Evolutionary conservation across 1,140 invertebrate genomes (phyloP).

Genomic region (Leptonema lineaticorne): DNA sequence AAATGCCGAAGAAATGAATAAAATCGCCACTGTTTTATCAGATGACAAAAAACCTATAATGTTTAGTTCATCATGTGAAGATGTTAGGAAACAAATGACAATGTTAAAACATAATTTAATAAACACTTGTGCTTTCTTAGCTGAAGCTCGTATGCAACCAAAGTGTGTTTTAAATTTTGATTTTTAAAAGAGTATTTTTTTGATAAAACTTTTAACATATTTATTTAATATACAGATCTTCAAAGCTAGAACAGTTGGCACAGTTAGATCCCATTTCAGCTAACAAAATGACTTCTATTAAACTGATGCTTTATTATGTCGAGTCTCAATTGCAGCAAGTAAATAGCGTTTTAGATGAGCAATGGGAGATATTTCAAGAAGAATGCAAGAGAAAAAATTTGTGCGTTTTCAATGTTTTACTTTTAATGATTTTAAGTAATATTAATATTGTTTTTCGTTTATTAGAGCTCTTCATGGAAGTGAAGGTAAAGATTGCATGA

Average conservation of each 20-base stretch:
- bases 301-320: conserved; percentile 61
- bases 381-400: conserved; percentile 51
- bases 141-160: conserved; percentile 63
- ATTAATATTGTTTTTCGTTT: conserved; percentile 8
- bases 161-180: conserved; percentile 46
- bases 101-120: conserved; percentile 61
- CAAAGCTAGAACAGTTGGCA: conserved; percentile 53
- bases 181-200: too few relatives aligned
- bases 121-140: conserved; percentile 63
- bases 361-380: conserved; percentile 61
- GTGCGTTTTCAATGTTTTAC: conserved; percentile 39
- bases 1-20: conserved; percentile 55
- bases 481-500: conserved; percentile 47
- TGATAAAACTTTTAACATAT: too few relatives aligned
- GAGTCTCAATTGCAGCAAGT: conserved; percentile 62
- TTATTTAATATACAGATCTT: conserved; percentile 53
- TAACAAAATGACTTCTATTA: conserved; percentile 58
- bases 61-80: conserved; percentile 51
- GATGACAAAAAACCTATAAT: conserved; percentile 44
- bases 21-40: conserved; percentile 43
- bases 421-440: conserved; percentile 9
- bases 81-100: conserved; percentile 47
- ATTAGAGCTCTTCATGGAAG: conserved; percentile 32
- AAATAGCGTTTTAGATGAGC: conserved; percentile 59
- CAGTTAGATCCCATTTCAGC: conserved; percentile 60